Percentiles rank a stretch among this genome's conserved stretches.
Conservation (phyloP, 2,888 invertebrate species). For the Platypus cylindrus region DNA sequence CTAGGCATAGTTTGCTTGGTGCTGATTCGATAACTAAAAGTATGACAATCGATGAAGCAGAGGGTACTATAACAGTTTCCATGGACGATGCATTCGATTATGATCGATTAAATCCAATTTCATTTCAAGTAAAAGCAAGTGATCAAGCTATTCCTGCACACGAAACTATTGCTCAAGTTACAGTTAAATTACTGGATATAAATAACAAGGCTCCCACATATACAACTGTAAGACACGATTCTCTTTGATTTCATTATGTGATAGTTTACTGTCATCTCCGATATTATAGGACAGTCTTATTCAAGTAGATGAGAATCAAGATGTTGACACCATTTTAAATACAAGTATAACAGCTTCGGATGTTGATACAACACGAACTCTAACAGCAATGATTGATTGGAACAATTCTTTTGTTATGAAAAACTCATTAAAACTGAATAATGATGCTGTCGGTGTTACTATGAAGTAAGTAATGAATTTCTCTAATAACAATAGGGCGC, state of each 20-base stretch:
- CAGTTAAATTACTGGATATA: conserved; percentile 51
- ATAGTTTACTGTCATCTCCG: not conserved
- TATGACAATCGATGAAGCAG: conserved; percentile 38
- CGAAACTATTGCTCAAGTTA: conserved; percentile 41
- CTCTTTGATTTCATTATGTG: not conserved
- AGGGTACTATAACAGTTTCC: conserved; percentile 46
- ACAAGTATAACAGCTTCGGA: conserved; percentile 41
- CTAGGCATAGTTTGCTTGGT: conserved; percentile 45
- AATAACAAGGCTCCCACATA: conserved; percentile 62
- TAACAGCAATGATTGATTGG: conserved; percentile 50
- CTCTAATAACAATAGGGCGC: too few relatives aligned
- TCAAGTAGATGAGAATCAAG: conserved; percentile 43
- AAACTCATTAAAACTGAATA: conserved; percentile 34
- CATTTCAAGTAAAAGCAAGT: conserved; percentile 34
- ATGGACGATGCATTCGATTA: conserved; percentile 46
- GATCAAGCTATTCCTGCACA: conserved; percentile 34
- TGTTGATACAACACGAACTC: conserved; percentile 44
- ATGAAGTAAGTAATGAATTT: conserved; percentile 9
- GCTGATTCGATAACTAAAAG: conserved; percentile 26
- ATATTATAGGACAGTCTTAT: conserved; percentile 21
- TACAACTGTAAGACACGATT: conserved; percentile 38
- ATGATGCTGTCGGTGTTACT: conserved; percentile 3
- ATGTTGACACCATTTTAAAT: conserved; percentile 32
- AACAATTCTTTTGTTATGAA: conserved; percentile 43
- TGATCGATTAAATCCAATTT: conserved; percentile 43